Conservation (phyloP, 2,888 invertebrate genomes). For the Anagyrus pseudococci region DNA sequence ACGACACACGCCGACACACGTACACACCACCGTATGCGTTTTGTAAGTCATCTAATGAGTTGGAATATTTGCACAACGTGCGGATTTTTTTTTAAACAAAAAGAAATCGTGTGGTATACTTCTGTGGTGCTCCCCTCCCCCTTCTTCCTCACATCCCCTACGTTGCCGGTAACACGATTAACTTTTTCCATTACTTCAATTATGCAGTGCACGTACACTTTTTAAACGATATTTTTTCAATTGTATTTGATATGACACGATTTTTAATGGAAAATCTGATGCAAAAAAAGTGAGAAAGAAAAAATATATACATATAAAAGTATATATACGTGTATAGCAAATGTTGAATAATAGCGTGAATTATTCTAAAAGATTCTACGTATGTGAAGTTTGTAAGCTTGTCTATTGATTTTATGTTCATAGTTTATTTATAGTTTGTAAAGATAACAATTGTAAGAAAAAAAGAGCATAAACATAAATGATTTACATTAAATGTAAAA, state of each 20-base stretch:
- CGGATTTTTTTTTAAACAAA: too few relatives aligned
- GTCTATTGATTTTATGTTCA: slow-evolving; percentile 35
- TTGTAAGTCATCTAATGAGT: too few relatives aligned
- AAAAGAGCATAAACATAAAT: slow-evolving; percentile 30
- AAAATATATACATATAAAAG: slow-evolving; percentile 7
- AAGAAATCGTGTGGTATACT: slow-evolving; percentile 1
- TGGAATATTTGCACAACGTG: too few relatives aligned
- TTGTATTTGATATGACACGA: slow-evolving; percentile 35
- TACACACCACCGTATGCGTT: slow-evolving; percentile 1
- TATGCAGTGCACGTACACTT: slow-evolving; percentile 14
- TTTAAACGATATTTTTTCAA: slow-evolving; percentile 30
- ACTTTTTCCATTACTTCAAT: slow-evolving; percentile 21
- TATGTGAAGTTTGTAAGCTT: slow-evolving; percentile 37
- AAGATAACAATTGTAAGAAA: slow-evolving; percentile 29
- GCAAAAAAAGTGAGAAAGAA: slow-evolving; percentile 2
- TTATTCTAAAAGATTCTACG: slow-evolving; percentile 29
- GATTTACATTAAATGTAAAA: slow-evolving; percentile 35
- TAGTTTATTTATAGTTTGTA: slow-evolving; percentile 35
- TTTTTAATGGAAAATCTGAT: slow-evolving; percentile 20
- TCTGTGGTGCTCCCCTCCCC: too few relatives aligned
- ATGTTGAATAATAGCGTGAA: slow-evolving; percentile 29
- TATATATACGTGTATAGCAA: slow-evolving; percentile 26
- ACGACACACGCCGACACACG: slow-evolving; percentile 9
- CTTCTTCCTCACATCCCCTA: neutral
- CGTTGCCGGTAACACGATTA: neutral